These are phyloP conservation scores for Azorinus chamasolen DNA, from an alignment of 2,888 invertebrate genomes.

Conservation along the genomic window DNA sequence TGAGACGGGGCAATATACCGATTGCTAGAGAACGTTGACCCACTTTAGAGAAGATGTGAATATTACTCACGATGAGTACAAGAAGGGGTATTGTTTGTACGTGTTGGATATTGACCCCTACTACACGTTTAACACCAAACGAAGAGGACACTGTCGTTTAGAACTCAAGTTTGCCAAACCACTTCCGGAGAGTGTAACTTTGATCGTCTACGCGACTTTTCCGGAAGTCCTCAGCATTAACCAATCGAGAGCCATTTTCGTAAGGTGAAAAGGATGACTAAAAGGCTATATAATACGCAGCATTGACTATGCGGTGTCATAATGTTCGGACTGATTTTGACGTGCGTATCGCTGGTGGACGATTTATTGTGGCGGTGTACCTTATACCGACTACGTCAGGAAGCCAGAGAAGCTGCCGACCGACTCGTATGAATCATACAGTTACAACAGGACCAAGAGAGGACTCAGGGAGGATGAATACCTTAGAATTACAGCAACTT, in stretches of 20 bases:
- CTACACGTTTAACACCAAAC: conserved; percentile 28
- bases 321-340: no score
- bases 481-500: no score
- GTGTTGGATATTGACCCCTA: conserved; percentile 24
- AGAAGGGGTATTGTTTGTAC: conserved; percentile 39
- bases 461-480: no score
- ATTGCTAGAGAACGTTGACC: conserved; percentile 48
- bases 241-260: conserved; percentile 5
- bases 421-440: no score
- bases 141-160: conserved; percentile 41
- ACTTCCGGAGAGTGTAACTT: conserved; percentile 33
- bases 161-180: conserved; percentile 35
- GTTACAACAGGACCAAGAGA: no score
- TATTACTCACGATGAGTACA: conserved; percentile 25
- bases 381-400: no score
- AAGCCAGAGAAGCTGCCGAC: no score
- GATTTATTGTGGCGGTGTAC: no score
- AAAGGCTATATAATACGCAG: no score
- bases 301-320: no score
- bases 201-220: conserved; percentile 43
- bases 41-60: conserved; percentile 28
- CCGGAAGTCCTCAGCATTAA: conserved; percentile 33
- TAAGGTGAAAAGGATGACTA: not conserved
- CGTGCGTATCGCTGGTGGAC: no score
- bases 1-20: conserved; percentile 11